phyloP scores from a whole-genome alignment of 23 tunicate genomes.

The Pegea sp. region DNA sequence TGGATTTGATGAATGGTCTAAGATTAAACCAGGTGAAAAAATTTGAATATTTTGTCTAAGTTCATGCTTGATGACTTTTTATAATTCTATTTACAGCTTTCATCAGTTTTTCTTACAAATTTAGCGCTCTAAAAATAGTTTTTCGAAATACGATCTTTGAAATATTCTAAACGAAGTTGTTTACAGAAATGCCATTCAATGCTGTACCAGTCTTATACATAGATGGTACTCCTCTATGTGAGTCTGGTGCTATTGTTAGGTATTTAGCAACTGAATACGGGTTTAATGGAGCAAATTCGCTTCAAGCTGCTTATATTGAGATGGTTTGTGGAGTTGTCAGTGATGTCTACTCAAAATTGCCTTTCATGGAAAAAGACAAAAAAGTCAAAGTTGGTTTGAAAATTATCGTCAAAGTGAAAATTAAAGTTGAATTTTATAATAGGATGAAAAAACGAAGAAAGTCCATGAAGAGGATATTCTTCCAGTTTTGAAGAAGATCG shows the following conservation, averaged over 20 bases:
- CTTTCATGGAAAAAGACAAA: background rate
- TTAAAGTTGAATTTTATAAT: background rate
- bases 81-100: no score
- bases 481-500: background rate
- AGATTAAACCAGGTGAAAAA: no score
- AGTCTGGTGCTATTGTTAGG: slow-evolving; percentile 1
- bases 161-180: no score
- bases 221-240: background rate
- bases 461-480: background rate
- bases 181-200: background rate
- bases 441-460: background rate
- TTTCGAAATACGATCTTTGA: no score
- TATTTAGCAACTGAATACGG: background rate
- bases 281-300: background rate
- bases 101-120: no score
- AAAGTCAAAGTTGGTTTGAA: background rate
- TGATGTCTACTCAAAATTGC: background rate
- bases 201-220: background rate
- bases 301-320: slow-evolving; percentile 1
- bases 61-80: no score
- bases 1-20: no score
- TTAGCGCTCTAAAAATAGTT: no score
- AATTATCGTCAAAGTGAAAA: background rate
- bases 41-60: no score
- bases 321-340: background rate